phyloP scores from a whole-genome alignment of 1,140 invertebrate species.

The Drosophila paulistorum region DNA sequence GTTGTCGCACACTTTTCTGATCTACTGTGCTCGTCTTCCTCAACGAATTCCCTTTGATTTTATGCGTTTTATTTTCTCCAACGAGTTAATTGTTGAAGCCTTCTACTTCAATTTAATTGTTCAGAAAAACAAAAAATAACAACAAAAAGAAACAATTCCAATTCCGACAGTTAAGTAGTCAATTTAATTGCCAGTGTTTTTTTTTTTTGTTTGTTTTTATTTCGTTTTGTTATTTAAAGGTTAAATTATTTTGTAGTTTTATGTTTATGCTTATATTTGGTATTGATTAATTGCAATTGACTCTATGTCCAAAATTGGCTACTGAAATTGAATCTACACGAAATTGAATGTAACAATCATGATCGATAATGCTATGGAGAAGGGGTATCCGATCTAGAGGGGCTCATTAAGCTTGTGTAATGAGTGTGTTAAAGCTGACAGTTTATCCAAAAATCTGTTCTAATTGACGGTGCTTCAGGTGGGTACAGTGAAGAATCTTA shows the following conservation, averaged over 20 bases:
- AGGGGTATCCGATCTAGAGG: not conserved
- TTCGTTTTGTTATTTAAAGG: slow-evolving; percentile 52
- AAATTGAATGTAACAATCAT: slow-evolving; percentile 22
- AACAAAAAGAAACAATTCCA: slow-evolving; percentile 61
- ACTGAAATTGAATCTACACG: slow-evolving; percentile 43
- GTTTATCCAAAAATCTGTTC: slow-evolving; percentile 61
- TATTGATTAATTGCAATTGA: slow-evolving; percentile 78
- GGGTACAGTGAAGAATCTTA: slow-evolving; percentile 25
- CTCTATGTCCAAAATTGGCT: slow-evolving; percentile 67
- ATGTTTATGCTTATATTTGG: slow-evolving; percentile 72
- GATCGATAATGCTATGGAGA: not conserved
- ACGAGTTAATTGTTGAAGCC: slow-evolving; percentile 4
- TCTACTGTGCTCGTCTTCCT: slow-evolving; percentile 9
- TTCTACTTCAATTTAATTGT: slow-evolving; percentile 53
- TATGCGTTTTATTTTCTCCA: slow-evolving; percentile 31
- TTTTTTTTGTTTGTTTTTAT: not conserved
- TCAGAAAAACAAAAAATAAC: slow-evolving; percentile 65
- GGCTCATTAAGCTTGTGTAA: slow-evolving; percentile 27
- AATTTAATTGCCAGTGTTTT: slow-evolving; percentile 63
- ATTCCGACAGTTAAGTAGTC: slow-evolving; percentile 46
- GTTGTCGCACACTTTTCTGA: slow-evolving; percentile 29
- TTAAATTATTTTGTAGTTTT: slow-evolving; percentile 78
- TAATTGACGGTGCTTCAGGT: not conserved
- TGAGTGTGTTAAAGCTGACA: slow-evolving; percentile 49
- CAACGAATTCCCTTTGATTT: slow-evolving; percentile 38